These are phyloP conservation scores for Campylorhamphus procurvoides DNA, from an alignment of 2,113 vertebrate genomes.

Conservation along the genomic window DNA sequence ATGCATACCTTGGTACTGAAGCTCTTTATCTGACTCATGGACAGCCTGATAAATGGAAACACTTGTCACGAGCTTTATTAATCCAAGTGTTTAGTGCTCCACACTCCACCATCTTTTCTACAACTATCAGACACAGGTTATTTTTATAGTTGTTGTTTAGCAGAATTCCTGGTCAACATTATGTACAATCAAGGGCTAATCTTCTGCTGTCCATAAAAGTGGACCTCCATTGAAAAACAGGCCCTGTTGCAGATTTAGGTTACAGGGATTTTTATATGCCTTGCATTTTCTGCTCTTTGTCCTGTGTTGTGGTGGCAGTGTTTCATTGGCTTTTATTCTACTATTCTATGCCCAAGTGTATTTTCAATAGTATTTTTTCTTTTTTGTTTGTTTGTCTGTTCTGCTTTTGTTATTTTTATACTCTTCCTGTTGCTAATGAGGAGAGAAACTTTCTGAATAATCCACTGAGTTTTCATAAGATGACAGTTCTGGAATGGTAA, in stretches of 20 bases:
- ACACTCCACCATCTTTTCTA: neutral
- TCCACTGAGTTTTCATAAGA: constrained; percentile 38
- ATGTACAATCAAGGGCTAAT: neutral
- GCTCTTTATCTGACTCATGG: neutral
- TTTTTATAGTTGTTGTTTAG: neutral
- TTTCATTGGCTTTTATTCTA: neutral
- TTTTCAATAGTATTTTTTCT: neutral
- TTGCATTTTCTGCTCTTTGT: neutral
- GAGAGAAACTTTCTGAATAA: constrained; percentile 44
- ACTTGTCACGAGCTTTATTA: neutral
- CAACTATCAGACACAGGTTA: neutral
- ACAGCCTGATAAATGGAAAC: neutral
- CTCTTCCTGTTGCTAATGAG: neutral
- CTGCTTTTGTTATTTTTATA: neutral
- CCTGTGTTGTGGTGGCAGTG: neutral
- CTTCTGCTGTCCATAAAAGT: neutral
- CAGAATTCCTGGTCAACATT: neutral
- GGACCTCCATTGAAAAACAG: neutral
- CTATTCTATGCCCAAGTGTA: neutral
- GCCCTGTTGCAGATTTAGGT: neutral
- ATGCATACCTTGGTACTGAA: neutral
- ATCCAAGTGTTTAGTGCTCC: neutral
- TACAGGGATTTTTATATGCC: neutral
- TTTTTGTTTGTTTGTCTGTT: neutral
- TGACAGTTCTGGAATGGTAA: constrained; percentile 32